Evolutionary conservation across 2,797 vertebrate species (phyloP).

Genomic region (Acanthiza pusilla): DNA sequence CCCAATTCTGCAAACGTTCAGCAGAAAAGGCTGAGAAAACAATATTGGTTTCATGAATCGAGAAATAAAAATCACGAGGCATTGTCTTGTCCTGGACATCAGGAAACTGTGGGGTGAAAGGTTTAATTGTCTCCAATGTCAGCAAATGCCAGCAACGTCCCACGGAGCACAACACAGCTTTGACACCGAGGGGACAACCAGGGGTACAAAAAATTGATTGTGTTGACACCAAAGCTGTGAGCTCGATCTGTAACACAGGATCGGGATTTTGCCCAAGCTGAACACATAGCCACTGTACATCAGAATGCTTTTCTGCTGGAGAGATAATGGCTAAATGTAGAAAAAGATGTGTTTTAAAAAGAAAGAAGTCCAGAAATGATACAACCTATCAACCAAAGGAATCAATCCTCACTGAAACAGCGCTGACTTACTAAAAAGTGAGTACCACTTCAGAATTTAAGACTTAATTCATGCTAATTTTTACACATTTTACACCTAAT

Average conservation of each 20-base stretch:
- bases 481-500: too few relatives aligned
- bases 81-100: background rate
- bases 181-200: background rate
- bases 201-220: background rate
- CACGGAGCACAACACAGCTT: background rate
- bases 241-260: background rate
- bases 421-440: background rate
- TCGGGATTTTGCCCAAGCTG: background rate
- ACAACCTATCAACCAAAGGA: background rate
- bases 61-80: background rate
- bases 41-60: background rate
- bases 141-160: background rate
- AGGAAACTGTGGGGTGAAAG: background rate
- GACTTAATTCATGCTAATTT: background rate
- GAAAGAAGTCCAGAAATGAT: background rate
- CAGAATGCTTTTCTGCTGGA: background rate
- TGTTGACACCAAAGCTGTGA: background rate
- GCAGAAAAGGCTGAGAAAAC: background rate
- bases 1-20: background rate
- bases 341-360: background rate
- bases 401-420: background rate
- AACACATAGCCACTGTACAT: rapidly evolving
- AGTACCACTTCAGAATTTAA: background rate
- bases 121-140: background rate
- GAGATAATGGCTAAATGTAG: rapidly evolving